These are phyloP conservation scores for Trichopria drosophilae DNA, from an alignment of 2,888 invertebrate genomes.

Conservation along the genomic window DNA sequence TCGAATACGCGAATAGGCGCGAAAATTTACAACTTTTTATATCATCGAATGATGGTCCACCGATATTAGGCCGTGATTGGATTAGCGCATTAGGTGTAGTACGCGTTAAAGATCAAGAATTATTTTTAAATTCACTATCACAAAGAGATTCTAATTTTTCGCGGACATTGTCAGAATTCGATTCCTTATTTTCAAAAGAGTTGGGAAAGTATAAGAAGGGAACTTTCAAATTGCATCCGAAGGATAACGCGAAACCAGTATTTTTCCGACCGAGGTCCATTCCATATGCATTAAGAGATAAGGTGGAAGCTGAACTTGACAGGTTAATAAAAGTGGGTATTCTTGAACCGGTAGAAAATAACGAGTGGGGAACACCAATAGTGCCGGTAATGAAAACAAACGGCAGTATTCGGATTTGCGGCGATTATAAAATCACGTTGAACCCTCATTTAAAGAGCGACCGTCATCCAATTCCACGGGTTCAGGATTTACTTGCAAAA, in stretches of 20 bases:
- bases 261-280: conserved; percentile 36
- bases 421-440: conserved; percentile 46
- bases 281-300: conserved; percentile 37
- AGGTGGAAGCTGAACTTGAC: conserved; percentile 37
- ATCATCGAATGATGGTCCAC: conserved; percentile 21
- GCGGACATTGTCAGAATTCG: background rate
- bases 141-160: background rate
- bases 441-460: conserved; percentile 41
- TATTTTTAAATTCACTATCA: background rate
- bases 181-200: conserved; percentile 15
- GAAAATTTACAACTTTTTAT: conserved; percentile 21
- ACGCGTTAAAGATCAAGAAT: background rate
- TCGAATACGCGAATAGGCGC: background rate
- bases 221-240: conserved; percentile 22
- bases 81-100: conserved; percentile 10
- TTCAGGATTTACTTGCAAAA: conserved; percentile 30
- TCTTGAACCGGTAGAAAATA: conserved; percentile 34
- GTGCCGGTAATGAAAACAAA: conserved; percentile 49
- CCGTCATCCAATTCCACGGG: conserved; percentile 33
- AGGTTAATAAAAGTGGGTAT: conserved; percentile 31
- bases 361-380: conserved; percentile 46
- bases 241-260: conserved; percentile 26
- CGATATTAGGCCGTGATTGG: conserved; percentile 30
- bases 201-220: conserved; percentile 23
- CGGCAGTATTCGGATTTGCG: conserved; percentile 46